Evolutionary conservation across 2,113 vertebrate species (phyloP), one percentile per base, ranked within the genome.

Genomic region (Puffinus mauretanicus): DNA sequence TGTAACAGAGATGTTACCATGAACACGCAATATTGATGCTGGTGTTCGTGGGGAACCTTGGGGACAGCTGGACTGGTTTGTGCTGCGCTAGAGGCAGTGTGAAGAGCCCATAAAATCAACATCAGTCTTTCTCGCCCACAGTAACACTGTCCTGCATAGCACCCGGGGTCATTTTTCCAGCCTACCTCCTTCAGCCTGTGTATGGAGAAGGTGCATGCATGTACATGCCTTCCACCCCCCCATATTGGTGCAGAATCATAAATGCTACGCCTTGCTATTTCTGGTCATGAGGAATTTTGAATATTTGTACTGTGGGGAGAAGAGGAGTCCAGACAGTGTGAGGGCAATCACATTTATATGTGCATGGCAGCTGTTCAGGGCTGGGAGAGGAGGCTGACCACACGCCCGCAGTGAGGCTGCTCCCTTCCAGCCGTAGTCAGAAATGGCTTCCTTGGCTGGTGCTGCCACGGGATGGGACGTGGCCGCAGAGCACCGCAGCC

Each of bases 161-260:
- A 66, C 38, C 46, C 70, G 67, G 76, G 5, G 13, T 88, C 2
- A 10, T 55, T 86, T 93, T 94, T 42, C 65, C 15, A 73, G 49
- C 46, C 58, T 40, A 0, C 6, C 9, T 61, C 36, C 36, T 88
- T 57, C 57, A 75, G 16, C 8, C 26, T 26, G 4, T 69, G 88
- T 85, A 82, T 80, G 54, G n/a, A 73, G 83, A 70, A 40, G 49
- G 29, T 57, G 11, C 11, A 5, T 21, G 14, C 4, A 9, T 9
- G 13, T 30, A 49, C 2, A 1, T 78, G 10, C 22, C 10, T n/a
- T 0, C 0, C 4, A 40, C 12, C 1, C 7, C 4, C 10, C 7
- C 5, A 12, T 46, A 20, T 7, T 32, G n/a, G n/a, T 78, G 44
- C 38, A 66, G 55, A 80, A 51, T 66, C 29, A 24, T 49, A 66